Base-by-base conservation (phyloP, 2,797 vertebrate genomes). In the Cynopterus sphinx region DNA sequence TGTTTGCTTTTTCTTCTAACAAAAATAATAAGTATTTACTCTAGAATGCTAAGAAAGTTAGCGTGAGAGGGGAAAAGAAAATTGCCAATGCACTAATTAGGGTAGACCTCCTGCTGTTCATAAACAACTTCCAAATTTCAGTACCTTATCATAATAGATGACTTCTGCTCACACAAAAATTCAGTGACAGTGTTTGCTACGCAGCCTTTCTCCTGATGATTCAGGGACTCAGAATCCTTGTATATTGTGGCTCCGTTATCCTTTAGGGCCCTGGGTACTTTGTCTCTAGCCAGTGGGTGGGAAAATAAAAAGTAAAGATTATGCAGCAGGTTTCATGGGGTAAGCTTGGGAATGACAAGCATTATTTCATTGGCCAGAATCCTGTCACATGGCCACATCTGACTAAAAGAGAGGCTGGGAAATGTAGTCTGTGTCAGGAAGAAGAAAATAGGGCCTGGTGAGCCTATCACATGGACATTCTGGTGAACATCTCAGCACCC, bases 1-100 rank as follows among this genome's bases (percentile, higher is more conserved):
- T 67, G n/a, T 84, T 79, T 96, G 33, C 41, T 87, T 93, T 91
- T 68, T 17, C n/a, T 83, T 68, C 43, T 84, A 55, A 83, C 8
- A 53, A 87, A 70, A 87, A 46, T 10, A 41, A 33, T 63, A 21
- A 36, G 21, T 77, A n/a, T 67, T 90, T 93, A 81, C 53, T 65
- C 71, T 5, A 73, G 87, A 90, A 78, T 51, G 71, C 79, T 79
- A 71, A 87, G 84, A 82, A 91, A 88, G 79, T 59, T 61, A 46
- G 28, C 70, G 55, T 68, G n/a, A 68, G 55, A 6, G 53, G 51
- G 33, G 17, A 36, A 68, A 39, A 71, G 73, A 91, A 81, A 84
- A 73, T 53, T 28, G 6, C 59, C 33, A 31, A 16, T 63, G n/a
- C 17, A 22, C 43, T 87, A 59, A 74, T 93, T 73, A 93, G 71